phyloP scores from a whole-genome alignment of 37 sponge, comb jelly and placozoan genomes.

The Hormiphora californensis region DNA sequence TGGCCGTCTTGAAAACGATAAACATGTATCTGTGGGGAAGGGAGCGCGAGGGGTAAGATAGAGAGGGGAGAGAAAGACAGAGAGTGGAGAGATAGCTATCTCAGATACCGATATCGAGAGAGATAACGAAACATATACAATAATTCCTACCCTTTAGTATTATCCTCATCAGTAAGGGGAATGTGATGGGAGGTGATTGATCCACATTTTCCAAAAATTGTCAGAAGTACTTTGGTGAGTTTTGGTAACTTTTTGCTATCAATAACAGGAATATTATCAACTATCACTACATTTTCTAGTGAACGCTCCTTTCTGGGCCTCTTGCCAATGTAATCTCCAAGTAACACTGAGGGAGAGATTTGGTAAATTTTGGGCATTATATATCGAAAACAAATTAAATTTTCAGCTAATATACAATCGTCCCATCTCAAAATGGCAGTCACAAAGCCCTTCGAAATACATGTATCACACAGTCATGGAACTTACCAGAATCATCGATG shows the following conservation, averaged over 20 bases:
- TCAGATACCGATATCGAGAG: background rate
- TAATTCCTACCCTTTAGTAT: conserved; percentile 76
- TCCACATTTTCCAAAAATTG: conserved; percentile 85
- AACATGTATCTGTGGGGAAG: conserved; percentile 54
- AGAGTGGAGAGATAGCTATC: background rate
- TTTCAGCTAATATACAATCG: too few relatives aligned
- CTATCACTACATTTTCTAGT: conserved; percentile 27
- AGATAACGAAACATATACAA: background rate
- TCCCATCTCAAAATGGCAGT: too few relatives aligned
- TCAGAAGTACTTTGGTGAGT: conserved; percentile 74
- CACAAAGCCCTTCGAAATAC: background rate
- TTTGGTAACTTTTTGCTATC: conserved; percentile 61
- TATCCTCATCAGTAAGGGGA: conserved; percentile 69
- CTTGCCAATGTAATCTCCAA: background rate
- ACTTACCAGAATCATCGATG: conserved; percentile 12
- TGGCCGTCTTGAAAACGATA: conserved; percentile 59
- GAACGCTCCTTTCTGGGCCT: too few relatives aligned
- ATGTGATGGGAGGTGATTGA: conserved; percentile 68
- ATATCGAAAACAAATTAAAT: too few relatives aligned
- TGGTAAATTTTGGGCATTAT: too few relatives aligned
- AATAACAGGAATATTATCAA: conserved; percentile 48
- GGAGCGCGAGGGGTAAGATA: background rate
- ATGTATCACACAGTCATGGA: background rate
- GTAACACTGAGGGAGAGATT: too few relatives aligned
- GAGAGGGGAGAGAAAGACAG: background rate